Base-by-base conservation (phyloP, 2,888 invertebrate genomes). In the Timema cristinae region DNA sequence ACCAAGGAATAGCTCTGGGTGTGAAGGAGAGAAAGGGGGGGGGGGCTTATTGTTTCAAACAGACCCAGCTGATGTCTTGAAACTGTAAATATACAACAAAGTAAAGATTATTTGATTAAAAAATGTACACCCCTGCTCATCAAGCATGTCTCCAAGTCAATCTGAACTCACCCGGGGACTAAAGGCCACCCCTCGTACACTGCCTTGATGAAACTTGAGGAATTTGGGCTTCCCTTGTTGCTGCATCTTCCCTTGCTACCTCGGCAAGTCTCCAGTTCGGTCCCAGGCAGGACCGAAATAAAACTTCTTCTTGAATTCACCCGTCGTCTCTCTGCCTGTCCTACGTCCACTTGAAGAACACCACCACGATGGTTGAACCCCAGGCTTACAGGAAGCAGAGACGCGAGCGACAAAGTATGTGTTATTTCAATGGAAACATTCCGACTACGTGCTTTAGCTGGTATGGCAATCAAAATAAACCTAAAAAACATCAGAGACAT, bases 171-270 rank as follows among this genome's bases (percentile, higher is more conserved):
- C 82, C 78, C 80, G 77, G 63, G 82, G 82, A 76, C 81, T 81
- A 73, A 82, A 82, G 48, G 81, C 81, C 67, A 82, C 82, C 67
- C 81, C 81, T 68, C 82, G 79, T 32, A 82, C 82, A 76, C 81
- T 81, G 66, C 81, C 81, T 76, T 81, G 80, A 73, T 82, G 82
- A 74, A 77, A 80, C 76, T 81, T 81, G 32, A 81, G 78, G 75
- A 82, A 82, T 72, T 79, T 79, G 48, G 81, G 81, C 54, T 79
- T 81, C 68, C 81, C 81, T 73, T 82, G 81, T 77, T 81, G 81
- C 76, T 82, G 81, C 82, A 82, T 82, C 74, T 72, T 78, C 66
- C 16, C 32, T 32, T 11, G 63, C 8, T 4, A 32, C 9, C 59
- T 59, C 59, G 32, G n/a, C 16, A 8, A 16, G 16, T 32, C 13